These are phyloP conservation scores for Leptinotarsa lineolata DNA, from an alignment of 1,140 invertebrate species.

Conservation along the genomic window DNA sequence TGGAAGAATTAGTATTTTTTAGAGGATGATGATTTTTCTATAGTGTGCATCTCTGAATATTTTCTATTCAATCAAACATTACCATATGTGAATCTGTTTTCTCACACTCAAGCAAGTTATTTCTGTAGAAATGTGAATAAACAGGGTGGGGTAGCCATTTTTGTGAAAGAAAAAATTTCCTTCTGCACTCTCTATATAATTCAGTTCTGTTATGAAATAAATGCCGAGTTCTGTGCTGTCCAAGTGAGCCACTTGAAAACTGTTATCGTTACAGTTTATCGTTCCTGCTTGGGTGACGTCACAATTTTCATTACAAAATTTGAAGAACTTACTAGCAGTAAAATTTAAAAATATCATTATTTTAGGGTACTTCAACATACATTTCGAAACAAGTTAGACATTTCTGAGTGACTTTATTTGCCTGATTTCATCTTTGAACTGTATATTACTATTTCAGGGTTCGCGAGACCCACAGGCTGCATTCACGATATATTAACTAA, in stretches of 20 bases:
- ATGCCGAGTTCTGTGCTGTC: slow-evolving; percentile 13
- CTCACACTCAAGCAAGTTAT: background rate
- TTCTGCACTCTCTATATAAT: background rate
- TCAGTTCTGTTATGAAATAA: slow-evolving; percentile 8
- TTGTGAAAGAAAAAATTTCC: slow-evolving; percentile 7
- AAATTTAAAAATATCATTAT: slow-evolving; percentile 12
- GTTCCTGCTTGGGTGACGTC: slow-evolving; percentile 10
- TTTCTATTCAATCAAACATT: slow-evolving; percentile 9
- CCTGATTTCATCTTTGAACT: slow-evolving; percentile 5
- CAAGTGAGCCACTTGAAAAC: background rate
- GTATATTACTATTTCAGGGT: slow-evolving; percentile 12
- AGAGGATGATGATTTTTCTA: slow-evolving; percentile 1
- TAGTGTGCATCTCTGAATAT: slow-evolving; percentile 4
- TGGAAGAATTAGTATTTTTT: slow-evolving; percentile 7
- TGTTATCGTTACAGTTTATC: slow-evolving; percentile 16
- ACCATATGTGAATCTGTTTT: slow-evolving; percentile 8
- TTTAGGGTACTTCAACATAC: slow-evolving; percentile 14
- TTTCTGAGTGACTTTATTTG: slow-evolving; percentile 2
- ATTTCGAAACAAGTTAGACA: slow-evolving; percentile 17
- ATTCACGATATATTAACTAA: slow-evolving; percentile 16
- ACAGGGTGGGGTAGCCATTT: slow-evolving; percentile 5
- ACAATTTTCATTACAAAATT: slow-evolving; percentile 12
- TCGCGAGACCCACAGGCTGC: background rate
- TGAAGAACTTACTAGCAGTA: background rate
- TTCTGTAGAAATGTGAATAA: slow-evolving; percentile 8